Percentiles rank a stretch among this genome's conserved stretches.
Evolutionary conservation across 1,140 invertebrate species (phyloP).

Genomic region (Luehdorfia chinensis): DNA sequence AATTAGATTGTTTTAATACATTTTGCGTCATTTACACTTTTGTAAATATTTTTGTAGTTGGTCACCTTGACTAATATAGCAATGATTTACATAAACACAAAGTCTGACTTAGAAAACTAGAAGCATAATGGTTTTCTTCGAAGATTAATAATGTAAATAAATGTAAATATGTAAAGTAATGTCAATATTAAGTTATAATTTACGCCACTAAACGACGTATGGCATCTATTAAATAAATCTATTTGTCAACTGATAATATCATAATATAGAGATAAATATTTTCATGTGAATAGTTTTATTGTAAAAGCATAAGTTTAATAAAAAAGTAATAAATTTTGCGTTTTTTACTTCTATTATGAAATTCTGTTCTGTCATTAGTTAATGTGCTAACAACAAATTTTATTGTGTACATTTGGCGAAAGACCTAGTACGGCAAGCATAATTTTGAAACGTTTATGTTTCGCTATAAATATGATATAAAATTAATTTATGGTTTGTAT

Average conservation of each 20-base stretch:
- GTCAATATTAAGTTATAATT: conserved; percentile 21
- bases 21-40: conserved; percentile 6
- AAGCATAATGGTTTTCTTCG: conserved; percentile 12
- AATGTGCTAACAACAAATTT: too few species aligned
- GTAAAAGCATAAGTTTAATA: conserved; percentile 67
- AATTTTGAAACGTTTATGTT: too few species aligned
- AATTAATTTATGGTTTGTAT: too few species aligned
- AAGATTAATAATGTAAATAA: conserved; percentile 17
- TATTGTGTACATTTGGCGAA: too few species aligned
- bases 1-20: conserved; percentile 29
- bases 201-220: conserved; percentile 45
- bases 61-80: conserved; percentile 14
- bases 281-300: conserved; percentile 71
- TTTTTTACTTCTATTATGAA: conserved; percentile 5
- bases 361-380: too few species aligned
- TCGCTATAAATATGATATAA: too few species aligned
- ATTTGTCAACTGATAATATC: conserved; percentile 67
- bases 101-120: conserved; percentile 15
- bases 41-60: conserved; percentile 10
- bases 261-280: conserved; percentile 56
- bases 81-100: conserved; percentile 15
- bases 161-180: conserved; percentile 47
- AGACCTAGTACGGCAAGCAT: too few species aligned
- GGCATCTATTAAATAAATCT: conserved; percentile 65
- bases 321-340: conserved; percentile 34